Base-by-base conservation (phyloP, 1,140 invertebrate genomes). In the Theocolax elegans region DNA sequence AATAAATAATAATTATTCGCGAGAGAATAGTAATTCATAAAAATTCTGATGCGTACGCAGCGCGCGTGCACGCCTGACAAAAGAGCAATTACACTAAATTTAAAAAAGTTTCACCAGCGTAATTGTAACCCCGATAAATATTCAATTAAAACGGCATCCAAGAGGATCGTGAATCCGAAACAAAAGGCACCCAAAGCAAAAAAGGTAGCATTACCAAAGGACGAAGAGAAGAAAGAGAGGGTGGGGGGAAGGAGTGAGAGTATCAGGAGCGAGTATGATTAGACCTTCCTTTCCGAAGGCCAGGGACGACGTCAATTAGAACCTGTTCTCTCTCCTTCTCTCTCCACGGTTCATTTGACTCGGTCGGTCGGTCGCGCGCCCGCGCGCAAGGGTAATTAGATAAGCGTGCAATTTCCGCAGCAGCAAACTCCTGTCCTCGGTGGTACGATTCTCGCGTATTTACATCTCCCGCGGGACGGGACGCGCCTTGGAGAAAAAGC, bases 371-470 rank as follows among this genome's bases (percentile, higher is more conserved):
- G n/a, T n/a, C n/a, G n/a, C n/a, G n/a, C n/a, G n/a, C n/a, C n/a
- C n/a, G n/a, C n/a, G 23, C n/a, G 56, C 62, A 67, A 62, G 58
- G 79, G 77, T 86, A 86, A 86, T 86, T 86, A 83, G 77, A 84
- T 81, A 78, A 84, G 82, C 79, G 75, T 75, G 80, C 82, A 85
- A 84, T 85, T 83, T 81, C 79, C 48, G 63, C 64, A 71, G 75
- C 71, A 72, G 72, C 74, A 74, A 77, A 79, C 75, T 81, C 77
- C 66, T 75, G 76, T 72, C 75, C 77, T 78, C 75, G 82, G 73
- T 80, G 84, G 84, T 85, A 83, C 82, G 79, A 84, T 85, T 84
- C 76, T 73, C 74, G 77, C 60, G 77, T 83, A 85, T 86, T 86
- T 86, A 86, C 83, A 84, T 84, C 80, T 79, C 85, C 82, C 84